These are phyloP conservation scores for Amphibalanus amphitrite DNA, from an alignment of 1,140 invertebrate genomes.

Conservation along the genomic window DNA sequence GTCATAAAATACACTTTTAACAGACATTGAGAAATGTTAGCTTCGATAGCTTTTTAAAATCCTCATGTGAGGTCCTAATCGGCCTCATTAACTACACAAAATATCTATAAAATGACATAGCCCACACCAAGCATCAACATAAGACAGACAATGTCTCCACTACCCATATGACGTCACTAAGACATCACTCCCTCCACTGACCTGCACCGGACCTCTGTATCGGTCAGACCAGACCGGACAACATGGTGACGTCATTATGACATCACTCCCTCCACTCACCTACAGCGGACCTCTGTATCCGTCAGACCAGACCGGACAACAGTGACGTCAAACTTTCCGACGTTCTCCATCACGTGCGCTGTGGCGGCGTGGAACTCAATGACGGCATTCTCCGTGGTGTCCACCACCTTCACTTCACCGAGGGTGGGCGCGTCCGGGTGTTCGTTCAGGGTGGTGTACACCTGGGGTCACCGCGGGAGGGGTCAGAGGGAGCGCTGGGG, in stretches of 20 bases:
- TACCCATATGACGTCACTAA: neutral
- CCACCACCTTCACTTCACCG: conserved; percentile 22
- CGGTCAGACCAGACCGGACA: conserved; percentile 33
- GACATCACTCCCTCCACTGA: conserved; percentile 19
- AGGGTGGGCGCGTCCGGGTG: conserved; percentile 27
- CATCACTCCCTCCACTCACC: conserved; percentile 24
- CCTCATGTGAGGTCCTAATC: too few relatives aligned
- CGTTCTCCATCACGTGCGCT: conserved; percentile 38
- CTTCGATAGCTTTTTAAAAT: too few relatives aligned
- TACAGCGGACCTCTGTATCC: conserved; percentile 31
- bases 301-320: conserved; percentile 35
- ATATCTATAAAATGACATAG: too few relatives aligned
- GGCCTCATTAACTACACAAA: too few relatives aligned
- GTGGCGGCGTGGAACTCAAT: conserved; percentile 39
- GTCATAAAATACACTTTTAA: too few relatives aligned
- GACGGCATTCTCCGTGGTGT: conserved; percentile 26
- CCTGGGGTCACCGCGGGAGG: conserved; percentile 20
- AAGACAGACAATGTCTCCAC: too few relatives aligned
- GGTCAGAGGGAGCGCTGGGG: too few relatives aligned
- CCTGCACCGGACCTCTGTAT: conserved; percentile 33
- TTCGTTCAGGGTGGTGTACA: conserved; percentile 32
- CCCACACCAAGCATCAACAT: too few relatives aligned
- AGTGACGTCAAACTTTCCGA: conserved; percentile 34
- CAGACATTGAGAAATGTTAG: too few relatives aligned
- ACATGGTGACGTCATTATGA: too few relatives aligned